A percentile compares a stretch with the other conserved stretches of the same genome.
These are phyloP conservation scores for Hycleus cichorii DNA, from an alignment of 1,140 invertebrate species.

Conservation along the genomic window DNA sequence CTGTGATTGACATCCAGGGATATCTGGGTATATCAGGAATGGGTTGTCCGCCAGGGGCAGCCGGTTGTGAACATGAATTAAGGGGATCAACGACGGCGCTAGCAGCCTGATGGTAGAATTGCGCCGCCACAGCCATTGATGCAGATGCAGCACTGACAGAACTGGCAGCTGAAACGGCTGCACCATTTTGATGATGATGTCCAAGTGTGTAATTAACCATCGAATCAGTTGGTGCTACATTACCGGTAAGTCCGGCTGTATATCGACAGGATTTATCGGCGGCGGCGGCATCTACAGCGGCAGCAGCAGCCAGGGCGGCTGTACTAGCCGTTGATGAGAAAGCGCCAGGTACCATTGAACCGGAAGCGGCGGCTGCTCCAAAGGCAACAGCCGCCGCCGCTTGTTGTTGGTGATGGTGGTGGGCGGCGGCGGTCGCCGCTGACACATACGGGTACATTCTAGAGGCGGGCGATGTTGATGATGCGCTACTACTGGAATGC, in stretches of 20 bases:
- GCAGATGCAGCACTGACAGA: constrained; percentile 61
- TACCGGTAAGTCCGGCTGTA: constrained; percentile 56
- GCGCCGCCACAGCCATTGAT: constrained; percentile 71
- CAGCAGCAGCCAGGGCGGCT: constrained; percentile 49
- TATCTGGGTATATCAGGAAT: constrained; percentile 84
- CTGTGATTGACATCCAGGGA: constrained; percentile 96
- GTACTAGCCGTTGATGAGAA: constrained; percentile 46
- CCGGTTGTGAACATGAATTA: constrained; percentile 56
- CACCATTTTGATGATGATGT: constrained; percentile 67
- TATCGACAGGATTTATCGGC: constrained; percentile 73
- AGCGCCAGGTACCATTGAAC: constrained; percentile 60
- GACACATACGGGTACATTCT: constrained; percentile 65
- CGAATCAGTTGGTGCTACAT: constrained; percentile 58
- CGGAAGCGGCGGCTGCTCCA: constrained; percentile 52
- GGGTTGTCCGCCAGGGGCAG: constrained; percentile 59
- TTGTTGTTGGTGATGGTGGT: constrained; percentile 63
- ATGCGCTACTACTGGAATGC: constrained; percentile 46
- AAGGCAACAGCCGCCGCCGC: constrained; percentile 61
- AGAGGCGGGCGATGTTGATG: constrained; percentile 56
- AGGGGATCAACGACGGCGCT: constrained; percentile 57
- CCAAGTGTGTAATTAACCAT: constrained; percentile 74
- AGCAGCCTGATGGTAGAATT: constrained; percentile 81
- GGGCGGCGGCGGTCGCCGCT: constrained; percentile 57
- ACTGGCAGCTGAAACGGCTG: constrained; percentile 51
- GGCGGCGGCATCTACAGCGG: constrained; percentile 52